phyloP scores from a whole-genome alignment of 2,888 invertebrate species.

The Geophilus truncorum region DNA sequence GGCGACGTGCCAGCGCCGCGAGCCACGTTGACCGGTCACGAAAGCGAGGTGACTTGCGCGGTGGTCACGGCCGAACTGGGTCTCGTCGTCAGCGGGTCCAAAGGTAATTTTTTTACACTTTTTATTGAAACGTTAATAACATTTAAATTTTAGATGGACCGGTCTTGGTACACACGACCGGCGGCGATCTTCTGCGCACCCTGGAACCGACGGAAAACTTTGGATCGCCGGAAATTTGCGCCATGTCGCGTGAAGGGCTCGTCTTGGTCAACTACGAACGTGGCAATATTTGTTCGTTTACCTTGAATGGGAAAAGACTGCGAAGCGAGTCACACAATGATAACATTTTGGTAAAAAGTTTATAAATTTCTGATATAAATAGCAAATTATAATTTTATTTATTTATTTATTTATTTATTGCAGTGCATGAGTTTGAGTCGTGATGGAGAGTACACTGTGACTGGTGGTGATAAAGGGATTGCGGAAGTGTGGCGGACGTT shows the following conservation, averaged over 20 bases:
- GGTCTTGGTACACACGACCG: slow-evolving; percentile 94
- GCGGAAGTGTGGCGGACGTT: slow-evolving; percentile 98
- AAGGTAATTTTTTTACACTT: slow-evolving; percentile 51
- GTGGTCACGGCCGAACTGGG: slow-evolving; percentile 97
- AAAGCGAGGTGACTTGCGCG: slow-evolving; percentile 89
- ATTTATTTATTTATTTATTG: slow-evolving; percentile 38
- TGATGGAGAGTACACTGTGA: slow-evolving; percentile 97
- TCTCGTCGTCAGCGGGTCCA: slow-evolving; percentile 90
- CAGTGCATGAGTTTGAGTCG: slow-evolving; percentile 73
- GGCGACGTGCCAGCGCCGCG: slow-evolving; percentile 90
- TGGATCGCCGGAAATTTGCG: slow-evolving; percentile 74
- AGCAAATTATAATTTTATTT: slow-evolving; percentile 31
- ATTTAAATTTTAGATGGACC: slow-evolving; percentile 69
- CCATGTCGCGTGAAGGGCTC: slow-evolving; percentile 93
- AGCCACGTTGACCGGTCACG: slow-evolving; percentile 95
- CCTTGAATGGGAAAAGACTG: slow-evolving; percentile 85
- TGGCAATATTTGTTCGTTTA: slow-evolving; percentile 88
- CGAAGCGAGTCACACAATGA: slow-evolving; percentile 89
- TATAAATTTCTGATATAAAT: too few species aligned
- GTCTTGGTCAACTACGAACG: slow-evolving; percentile 89
- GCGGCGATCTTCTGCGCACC: slow-evolving; percentile 91
- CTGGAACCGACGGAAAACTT: slow-evolving; percentile 73
- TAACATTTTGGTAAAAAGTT: slow-evolving; percentile 93
- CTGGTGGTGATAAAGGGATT: slow-evolving; percentile 93
- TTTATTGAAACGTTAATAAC: neutral